A percentile compares a stretch with the other conserved stretches of the same genome.
Evolutionary conservation across 2,888 invertebrate genomes (phyloP).

Genomic region (Stenolophus ochropezus): DNA sequence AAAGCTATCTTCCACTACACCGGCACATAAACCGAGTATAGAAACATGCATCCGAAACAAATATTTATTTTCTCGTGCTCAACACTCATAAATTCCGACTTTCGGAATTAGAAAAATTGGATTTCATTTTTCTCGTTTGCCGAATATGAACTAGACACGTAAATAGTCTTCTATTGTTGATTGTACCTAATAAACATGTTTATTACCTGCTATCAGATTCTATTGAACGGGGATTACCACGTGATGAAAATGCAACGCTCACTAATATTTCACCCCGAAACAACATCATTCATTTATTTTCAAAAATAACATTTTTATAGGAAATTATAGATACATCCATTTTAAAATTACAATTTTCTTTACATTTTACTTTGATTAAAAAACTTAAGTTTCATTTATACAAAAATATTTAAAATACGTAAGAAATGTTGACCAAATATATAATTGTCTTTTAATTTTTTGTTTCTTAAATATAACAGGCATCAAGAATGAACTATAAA

Average conservation of each 20-base stretch:
- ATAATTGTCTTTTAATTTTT: too few species aligned
- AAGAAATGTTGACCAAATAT: too few species aligned
- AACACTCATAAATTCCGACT: constrained; percentile 9
- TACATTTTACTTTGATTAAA: too few species aligned
- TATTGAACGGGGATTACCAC: not conserved
- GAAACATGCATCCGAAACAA: constrained; percentile 1
- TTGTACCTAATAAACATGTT: constrained; percentile 22
- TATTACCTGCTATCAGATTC: not conserved
- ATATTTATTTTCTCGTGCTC: constrained; percentile 35
- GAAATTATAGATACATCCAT: too few species aligned
- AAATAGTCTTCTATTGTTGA: constrained; percentile 27
- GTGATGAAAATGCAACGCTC: not conserved
- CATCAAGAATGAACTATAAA: too few species aligned
- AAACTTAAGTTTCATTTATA: too few species aligned
- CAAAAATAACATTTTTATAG: not conserved
- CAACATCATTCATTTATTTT: not conserved
- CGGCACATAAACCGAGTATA: not conserved
- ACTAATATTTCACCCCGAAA: not conserved
- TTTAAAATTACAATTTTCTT: too few species aligned
- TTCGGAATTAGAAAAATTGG: constrained; percentile 36
- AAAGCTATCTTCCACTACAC: not conserved
- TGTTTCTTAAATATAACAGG: too few species aligned
- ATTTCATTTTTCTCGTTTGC: constrained; percentile 39
- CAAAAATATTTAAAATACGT: too few species aligned
- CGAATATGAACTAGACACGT: constrained; percentile 22